Conservation (phyloP, 2,888 invertebrate genomes). For the Apeira syringaria region DNA sequence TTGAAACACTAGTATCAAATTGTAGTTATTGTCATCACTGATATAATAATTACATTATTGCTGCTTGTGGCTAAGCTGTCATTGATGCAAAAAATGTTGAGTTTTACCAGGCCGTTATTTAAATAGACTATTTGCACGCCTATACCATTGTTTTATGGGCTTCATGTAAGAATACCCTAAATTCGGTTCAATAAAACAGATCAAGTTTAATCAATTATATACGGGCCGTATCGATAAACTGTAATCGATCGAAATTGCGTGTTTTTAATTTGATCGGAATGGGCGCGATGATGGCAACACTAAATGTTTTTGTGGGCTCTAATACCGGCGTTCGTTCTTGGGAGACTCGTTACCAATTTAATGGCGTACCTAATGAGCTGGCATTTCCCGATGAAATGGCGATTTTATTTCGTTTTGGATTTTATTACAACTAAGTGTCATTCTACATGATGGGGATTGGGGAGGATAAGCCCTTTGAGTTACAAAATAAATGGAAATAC, state of each 20-base stretch:
- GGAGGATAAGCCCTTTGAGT: too few relatives aligned
- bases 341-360: slow-evolving; percentile 46
- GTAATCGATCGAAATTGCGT: slow-evolving; percentile 19
- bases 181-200: slow-evolving; percentile 7
- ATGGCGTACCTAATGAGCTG: slow-evolving; percentile 48
- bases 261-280: slow-evolving; percentile 23
- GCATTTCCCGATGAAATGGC: slow-evolving; percentile 22
- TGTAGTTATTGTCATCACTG: too few relatives aligned
- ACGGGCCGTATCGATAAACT: slow-evolving; percentile 15
- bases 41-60: too few relatives aligned
- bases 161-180: slow-evolving; percentile 1
- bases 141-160: too few relatives aligned
- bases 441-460: too few relatives aligned
- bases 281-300: slow-evolving; percentile 35
- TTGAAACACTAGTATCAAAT: too few relatives aligned
- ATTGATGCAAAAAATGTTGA: too few relatives aligned
- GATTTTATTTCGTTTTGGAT: background rate
- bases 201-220: slow-evolving; percentile 12
- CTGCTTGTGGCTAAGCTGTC: too few relatives aligned
- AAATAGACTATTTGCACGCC: too few relatives aligned
- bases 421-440: background rate
- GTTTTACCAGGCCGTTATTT: too few relatives aligned
- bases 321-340: slow-evolving; percentile 33
- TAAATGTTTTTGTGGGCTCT: slow-evolving; percentile 40
- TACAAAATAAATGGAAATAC: too few relatives aligned